Evolutionary conservation across 1,140 invertebrate genomes (phyloP).

Genomic region (Pentalonia nigronervosa): DNA sequence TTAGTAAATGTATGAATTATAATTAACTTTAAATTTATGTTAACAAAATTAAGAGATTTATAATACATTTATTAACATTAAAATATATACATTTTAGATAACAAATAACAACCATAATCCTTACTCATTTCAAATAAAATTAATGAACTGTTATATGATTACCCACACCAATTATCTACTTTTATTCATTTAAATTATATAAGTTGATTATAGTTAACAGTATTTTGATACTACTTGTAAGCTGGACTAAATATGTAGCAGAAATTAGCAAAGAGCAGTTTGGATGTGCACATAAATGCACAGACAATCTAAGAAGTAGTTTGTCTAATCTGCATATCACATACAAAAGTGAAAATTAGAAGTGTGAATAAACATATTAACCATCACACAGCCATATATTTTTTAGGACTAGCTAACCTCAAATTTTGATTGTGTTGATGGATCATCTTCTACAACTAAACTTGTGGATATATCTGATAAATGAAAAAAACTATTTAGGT

Average conservation of each 20-base stretch:
- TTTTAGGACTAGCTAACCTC: conserved; percentile 52
- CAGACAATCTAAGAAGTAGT: conserved; percentile 29
- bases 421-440: conserved; percentile 43
- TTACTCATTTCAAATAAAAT: neutral
- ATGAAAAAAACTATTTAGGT: conserved; percentile 57
- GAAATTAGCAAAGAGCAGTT: conserved; percentile 41
- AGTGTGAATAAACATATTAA: conserved; percentile 13
- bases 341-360: conserved; percentile 8
- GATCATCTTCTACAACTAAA: conserved; percentile 57
- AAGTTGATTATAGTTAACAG: neutral
- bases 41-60: neutral
- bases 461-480: conserved; percentile 55
- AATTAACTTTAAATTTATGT: neutral
- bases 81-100: neutral
- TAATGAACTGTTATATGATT: conserved; percentile 6
- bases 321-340: conserved; percentile 20
- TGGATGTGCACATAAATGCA: conserved; percentile 30
- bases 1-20: neutral
- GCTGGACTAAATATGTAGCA: conserved; percentile 40
- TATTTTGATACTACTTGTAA: conserved; percentile 47
- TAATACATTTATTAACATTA: neutral
- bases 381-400: conserved; percentile 42
- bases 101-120: neutral
- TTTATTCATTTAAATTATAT: neutral
- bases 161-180: conserved; percentile 42